A percentile compares a stretch with the other conserved stretches of the same genome.
These are phyloP conservation scores for Erebia epiphron DNA, from an alignment of 2,888 invertebrate genomes.

Conservation along the genomic window DNA sequence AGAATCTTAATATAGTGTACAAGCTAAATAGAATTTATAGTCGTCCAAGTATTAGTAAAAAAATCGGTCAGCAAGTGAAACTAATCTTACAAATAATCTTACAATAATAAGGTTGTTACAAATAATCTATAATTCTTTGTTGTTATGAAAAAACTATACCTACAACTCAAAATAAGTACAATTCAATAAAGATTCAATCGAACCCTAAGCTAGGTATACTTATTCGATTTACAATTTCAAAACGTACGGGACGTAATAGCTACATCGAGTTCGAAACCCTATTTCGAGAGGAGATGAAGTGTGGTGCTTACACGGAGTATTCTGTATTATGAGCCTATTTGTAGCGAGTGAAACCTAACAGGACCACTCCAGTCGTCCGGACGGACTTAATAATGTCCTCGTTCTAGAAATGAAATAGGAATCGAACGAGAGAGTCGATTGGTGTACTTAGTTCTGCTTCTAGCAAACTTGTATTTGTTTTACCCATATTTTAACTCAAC, in stretches of 20 bases:
- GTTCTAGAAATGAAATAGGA: slow-evolving; percentile 17
- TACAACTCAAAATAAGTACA: background rate
- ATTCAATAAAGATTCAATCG: slow-evolving; percentile 8
- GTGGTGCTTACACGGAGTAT: slow-evolving; percentile 35
- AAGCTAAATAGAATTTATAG: too few species aligned
- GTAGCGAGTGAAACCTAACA: slow-evolving; percentile 36
- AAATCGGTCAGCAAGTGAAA: too few species aligned
- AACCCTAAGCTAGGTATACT: background rate
- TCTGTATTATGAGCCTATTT: slow-evolving; percentile 36
- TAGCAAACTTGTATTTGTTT: background rate
- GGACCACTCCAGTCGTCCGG: slow-evolving; percentile 30
- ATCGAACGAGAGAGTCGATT: slow-evolving; percentile 1
- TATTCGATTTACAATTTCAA: slow-evolving; percentile 21
- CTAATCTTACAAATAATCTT: too few species aligned
- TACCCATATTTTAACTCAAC: too few species aligned
- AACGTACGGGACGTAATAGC: slow-evolving; percentile 26
- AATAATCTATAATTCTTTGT: too few species aligned
- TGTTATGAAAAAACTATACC: too few species aligned
- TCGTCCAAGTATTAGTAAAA: too few species aligned
- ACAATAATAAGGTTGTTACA: too few species aligned
- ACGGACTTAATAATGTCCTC: slow-evolving; percentile 32
- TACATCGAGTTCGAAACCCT: slow-evolving; percentile 34
- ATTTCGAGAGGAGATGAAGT: slow-evolving; percentile 36
- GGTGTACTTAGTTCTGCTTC: background rate
- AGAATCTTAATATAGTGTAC: too few species aligned